phyloP scores from a whole-genome alignment of 2,113 vertebrate genomes.

The Picathartes gymnocephalus region DNA sequence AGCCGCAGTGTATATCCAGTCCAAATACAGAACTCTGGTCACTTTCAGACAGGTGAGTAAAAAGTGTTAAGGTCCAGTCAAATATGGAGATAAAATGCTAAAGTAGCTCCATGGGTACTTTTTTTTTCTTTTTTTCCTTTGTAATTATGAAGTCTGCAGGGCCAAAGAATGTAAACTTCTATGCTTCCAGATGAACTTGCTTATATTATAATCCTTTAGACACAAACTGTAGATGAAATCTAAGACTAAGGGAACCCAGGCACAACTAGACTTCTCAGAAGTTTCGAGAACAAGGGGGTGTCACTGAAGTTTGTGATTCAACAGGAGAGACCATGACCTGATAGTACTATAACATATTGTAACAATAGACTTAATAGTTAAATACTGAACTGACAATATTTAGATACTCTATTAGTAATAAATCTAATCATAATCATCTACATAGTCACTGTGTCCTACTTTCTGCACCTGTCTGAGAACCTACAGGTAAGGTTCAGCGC shows the following conservation, averaged over 20 bases:
- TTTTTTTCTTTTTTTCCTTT: not conserved
- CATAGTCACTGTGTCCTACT: not conserved
- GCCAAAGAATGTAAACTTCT: not conserved
- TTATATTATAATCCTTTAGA: not conserved
- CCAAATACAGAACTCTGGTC: not conserved
- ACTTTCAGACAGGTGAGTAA: not conserved
- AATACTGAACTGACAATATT: not conserved
- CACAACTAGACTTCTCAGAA: not conserved
- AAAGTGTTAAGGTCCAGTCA: not conserved
- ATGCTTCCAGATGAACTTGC: not conserved
- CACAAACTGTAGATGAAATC: not conserved
- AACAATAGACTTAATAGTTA: not conserved
- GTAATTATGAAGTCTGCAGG: not conserved
- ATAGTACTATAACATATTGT: not conserved
- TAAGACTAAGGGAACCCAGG: not conserved
- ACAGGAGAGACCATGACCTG: not conserved
- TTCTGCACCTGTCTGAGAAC: not conserved
- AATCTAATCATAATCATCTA: not conserved
- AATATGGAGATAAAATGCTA: not conserved
- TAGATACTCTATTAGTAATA: not conserved
- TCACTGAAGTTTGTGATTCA: not conserved
- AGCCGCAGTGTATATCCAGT: fast-evolving
- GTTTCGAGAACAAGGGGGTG: not conserved
- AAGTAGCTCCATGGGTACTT: not conserved
- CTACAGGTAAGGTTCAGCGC: not conserved